Evolutionary conservation across 2,113 vertebrate genomes (phyloP).

Genomic region (Heterotis niloticus): DNA sequence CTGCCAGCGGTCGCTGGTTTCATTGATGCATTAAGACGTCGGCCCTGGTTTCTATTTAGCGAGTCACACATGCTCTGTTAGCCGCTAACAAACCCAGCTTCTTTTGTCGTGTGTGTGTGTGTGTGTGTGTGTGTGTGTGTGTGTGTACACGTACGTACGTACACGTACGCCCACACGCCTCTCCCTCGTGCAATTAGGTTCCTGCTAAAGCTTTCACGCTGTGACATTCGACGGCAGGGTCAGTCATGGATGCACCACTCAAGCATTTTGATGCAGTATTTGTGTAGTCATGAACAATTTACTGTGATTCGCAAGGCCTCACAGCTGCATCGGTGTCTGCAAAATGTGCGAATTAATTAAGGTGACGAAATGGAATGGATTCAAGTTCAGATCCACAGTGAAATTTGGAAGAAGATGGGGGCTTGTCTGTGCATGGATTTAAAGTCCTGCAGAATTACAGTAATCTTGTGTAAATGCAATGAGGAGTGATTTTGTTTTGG

Average conservation of each 20-base stretch:
- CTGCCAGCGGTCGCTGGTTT: not conserved
- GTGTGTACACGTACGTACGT: too few species aligned
- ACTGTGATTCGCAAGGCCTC: too few species aligned
- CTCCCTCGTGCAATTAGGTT: not conserved
- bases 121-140: constrained; percentile 2
- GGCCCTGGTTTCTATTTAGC: not conserved
- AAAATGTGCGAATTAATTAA: not conserved
- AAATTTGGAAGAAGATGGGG: too few species aligned
- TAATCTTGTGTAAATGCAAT: too few species aligned
- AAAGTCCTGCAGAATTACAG: too few species aligned
- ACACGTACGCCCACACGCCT: too few species aligned
- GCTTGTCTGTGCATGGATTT: too few species aligned
- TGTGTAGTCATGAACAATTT: not conserved
- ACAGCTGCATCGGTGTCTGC: not conserved
- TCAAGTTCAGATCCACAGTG: too few species aligned
- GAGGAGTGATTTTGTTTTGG: too few species aligned
- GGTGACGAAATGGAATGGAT: too few species aligned
- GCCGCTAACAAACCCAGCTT: not conserved
- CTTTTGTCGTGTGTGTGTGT: not conserved
- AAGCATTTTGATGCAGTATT: not conserved
- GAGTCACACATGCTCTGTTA: not conserved
- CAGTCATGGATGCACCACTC: not conserved
- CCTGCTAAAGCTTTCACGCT: not conserved
- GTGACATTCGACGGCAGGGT: not conserved
- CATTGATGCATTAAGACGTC: not conserved